Percentiles rank a stretch among this genome's conserved stretches.
phyloP scores from a whole-genome alignment of 2,113 vertebrate species.

The Cyrtonyx montezumae region DNA sequence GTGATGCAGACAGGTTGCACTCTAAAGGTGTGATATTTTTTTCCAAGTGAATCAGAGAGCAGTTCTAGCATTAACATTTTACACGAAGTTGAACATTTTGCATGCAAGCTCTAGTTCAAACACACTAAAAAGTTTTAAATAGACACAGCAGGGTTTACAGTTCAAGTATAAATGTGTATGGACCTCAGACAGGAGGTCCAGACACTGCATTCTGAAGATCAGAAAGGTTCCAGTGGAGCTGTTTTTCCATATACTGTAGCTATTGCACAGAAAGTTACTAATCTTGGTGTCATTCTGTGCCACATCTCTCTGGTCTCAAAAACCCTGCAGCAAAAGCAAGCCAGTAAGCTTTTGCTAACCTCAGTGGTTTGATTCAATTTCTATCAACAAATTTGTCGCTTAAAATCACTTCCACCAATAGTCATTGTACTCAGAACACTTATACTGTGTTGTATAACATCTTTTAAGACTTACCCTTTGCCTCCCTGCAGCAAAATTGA shows the following conservation, averaged over 20 bases:
- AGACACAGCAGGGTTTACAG: neutral
- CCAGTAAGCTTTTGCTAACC: neutral
- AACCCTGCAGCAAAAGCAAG: neutral
- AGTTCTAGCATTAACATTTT: neutral
- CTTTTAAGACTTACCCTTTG: neutral
- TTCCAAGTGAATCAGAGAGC: neutral
- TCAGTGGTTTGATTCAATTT: neutral
- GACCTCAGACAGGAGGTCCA: neutral
- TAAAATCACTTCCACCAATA: neutral
- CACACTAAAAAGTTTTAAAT: neutral
- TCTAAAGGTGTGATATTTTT: neutral
- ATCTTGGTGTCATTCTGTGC: neutral
- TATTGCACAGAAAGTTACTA: neutral
- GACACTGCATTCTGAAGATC: neutral
- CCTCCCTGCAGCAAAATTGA: neutral
- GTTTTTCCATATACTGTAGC: neutral
- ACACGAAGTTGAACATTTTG: neutral
- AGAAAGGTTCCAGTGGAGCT: neutral
- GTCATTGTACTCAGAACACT: neutral
- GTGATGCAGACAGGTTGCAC: neutral
- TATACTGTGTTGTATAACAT: neutral
- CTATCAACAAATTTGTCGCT: constrained; percentile 1
- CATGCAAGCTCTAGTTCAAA: neutral
- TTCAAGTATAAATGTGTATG: neutral
- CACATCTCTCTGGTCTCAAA: neutral